Evolutionary conservation across 2,113 vertebrate genomes (phyloP), one percentile per base, ranked within the genome.

Genomic region (Plectropomus leopardus): DNA sequence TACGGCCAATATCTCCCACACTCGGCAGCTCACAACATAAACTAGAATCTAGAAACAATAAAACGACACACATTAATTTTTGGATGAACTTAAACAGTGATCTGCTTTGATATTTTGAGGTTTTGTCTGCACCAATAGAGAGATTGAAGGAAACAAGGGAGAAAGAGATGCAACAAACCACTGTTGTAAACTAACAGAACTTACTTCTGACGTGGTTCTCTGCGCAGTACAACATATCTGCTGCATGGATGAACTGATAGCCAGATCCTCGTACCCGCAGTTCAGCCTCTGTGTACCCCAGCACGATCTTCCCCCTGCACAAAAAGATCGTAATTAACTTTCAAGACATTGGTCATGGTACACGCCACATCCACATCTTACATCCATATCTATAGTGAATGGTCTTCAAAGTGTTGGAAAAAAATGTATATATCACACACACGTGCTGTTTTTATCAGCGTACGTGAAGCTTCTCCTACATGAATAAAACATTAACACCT

Each of bases 231-330:
- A 95, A 60, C 93, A 95, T 94, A 28, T 95, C 94, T 4, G 93
- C 94, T 3, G 94, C 94, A 8, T 95, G 95, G 82, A 95, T 94
- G 85, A 95, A 95, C 87, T 95, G 94, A 76, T 95, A 95, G 7
- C 94, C 95, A 2, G 95, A 92, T 11, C 95, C 94, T 64, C 90
- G 86, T 3, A 93, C 90, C 45, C 91, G 77, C 24, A 95, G 89
- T 21, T 95, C 95, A 14, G 93, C 91, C 88, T 95, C 95, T 0
- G 93, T 94, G 86, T 95, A 95, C 2, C 95, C 94, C 63, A 95
- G 83, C 13, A 95, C 92, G 0, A 94, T 93, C 59, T 94, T 94
- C 54, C 93, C 94, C 88, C 94, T 95, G 87, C 7, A 63, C 14
- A 17, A 9, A 67, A 86, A 53, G 2, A 23, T 4, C 23, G 28